A percentile compares a stretch with the other conserved stretches of the same genome.
Evolutionary conservation across 2,113 vertebrate species (phyloP).

Genomic region (Gobio gobio): DNA sequence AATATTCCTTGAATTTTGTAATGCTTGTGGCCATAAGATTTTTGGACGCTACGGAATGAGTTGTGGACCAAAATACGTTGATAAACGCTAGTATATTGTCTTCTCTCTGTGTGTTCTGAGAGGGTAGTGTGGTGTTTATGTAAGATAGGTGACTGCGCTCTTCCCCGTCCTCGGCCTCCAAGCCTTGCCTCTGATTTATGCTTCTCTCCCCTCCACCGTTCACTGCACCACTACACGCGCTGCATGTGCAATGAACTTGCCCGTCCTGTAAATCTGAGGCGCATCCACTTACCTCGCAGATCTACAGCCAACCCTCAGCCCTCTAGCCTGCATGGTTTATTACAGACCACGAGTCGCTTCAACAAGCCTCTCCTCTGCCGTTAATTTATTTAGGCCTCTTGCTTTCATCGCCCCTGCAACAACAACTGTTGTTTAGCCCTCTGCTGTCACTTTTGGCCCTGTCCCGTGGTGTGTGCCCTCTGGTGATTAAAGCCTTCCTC

Average conservation of each 20-base stretch:
- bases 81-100: background rate
- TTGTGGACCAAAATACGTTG: background rate
- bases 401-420: conserved; percentile 27
- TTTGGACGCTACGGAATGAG: background rate
- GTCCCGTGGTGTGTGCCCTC: background rate
- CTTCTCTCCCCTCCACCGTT: conserved; percentile 37
- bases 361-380: conserved; percentile 16
- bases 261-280: conserved; percentile 50
- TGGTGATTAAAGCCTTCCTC: conserved; percentile 25
- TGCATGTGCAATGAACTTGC: conserved; percentile 49
- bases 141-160: conserved; percentile 42
- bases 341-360: conserved; percentile 5
- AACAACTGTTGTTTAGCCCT: conserved; percentile 37
- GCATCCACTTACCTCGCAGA: conserved; percentile 46
- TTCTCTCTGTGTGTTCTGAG: background rate
- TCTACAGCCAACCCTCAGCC: conserved; percentile 45
- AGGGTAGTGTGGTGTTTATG: background rate
- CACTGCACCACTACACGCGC: conserved; percentile 42
- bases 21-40: background rate
- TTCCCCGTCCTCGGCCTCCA: conserved; percentile 26
- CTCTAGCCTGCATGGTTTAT: conserved; percentile 29
- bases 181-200: conserved; percentile 47
- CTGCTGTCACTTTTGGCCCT: conserved; percentile 12
- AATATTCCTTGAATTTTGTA: background rate
- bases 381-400: conserved; percentile 38